These are phyloP conservation scores for Drosophila dives DNA, from an alignment of 2,888 invertebrate species.

Conservation along the genomic window DNA sequence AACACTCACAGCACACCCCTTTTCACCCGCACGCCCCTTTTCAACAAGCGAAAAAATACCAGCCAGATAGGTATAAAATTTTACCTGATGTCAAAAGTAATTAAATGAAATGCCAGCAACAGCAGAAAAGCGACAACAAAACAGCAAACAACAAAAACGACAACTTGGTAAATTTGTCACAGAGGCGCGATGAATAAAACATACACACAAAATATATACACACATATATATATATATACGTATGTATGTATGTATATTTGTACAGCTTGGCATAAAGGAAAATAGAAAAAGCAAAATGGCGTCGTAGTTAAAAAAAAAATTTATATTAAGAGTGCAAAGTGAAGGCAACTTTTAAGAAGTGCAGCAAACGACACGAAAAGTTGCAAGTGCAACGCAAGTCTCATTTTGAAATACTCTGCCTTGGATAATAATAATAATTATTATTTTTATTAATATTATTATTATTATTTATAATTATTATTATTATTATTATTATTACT, in stretches of 20 bases:
- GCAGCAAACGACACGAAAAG: constrained; percentile 18
- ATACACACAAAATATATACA: background rate
- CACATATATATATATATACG: background rate
- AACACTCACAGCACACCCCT: background rate
- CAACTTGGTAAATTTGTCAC: constrained; percentile 32
- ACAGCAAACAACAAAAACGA: constrained; percentile 5
- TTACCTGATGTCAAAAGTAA: constrained; percentile 78
- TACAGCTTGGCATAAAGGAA: constrained; percentile 7
- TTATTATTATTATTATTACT: too few relatives aligned
- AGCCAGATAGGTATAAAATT: constrained; percentile 55
- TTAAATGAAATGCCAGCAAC: constrained; percentile 74
- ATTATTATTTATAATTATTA: background rate
- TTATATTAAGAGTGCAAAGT: constrained; percentile 48
- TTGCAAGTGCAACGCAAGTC: background rate
- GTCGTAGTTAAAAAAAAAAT: constrained; percentile 23
- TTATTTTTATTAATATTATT: background rate
- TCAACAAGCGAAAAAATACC: constrained; percentile 19
- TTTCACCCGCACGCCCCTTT: too few relatives aligned
- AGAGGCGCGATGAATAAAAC: constrained; percentile 22
- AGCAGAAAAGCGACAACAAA: constrained; percentile 31
- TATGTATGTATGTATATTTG: background rate
- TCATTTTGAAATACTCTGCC: constrained; percentile 15
- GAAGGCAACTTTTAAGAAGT: constrained; percentile 28
- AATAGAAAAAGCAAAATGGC: constrained; percentile 42
- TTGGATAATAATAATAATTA: background rate